Evolutionary conservation across 1,140 invertebrate genomes (phyloP), one percentile per base, ranked within the genome.

Genomic region (Panonychus citri): DNA sequence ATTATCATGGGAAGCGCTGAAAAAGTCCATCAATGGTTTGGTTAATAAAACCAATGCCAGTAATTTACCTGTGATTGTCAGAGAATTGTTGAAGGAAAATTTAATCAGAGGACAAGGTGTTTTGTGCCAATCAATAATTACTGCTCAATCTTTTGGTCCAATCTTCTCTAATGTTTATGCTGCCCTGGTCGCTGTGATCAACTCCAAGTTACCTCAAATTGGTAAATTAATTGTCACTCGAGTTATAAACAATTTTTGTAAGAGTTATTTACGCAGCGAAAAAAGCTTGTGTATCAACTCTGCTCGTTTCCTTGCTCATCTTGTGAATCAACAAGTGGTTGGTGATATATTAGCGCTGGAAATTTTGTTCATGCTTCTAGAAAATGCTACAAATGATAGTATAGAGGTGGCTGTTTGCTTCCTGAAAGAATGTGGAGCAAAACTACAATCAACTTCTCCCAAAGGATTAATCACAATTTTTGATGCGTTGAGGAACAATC

Each of bases 1-100:
- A n/a, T n/a, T n/a, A n/a, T n/a, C n/a, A n/a, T 99, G 94, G 95
- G 94, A 98, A 75, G 88, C 89, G 0, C 69, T 99, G 17, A 98
- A 98, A 66, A 98, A 98, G 67, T 95, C 89, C n/a, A 90, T 99
- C 59, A 90, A 97, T 66, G 94, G 95, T 67, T 79, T 85, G 58
- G 90, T 98, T 50, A 99, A 99, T 70, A 98, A 97, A 76, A 81
- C 98, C 0, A 98, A 97, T 66, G 83, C 85, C 0, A 83, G 85
- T 1, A 99, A 99, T 67, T 89, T 98, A 59, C 80, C 80, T 0
- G 79, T 86, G 27, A 91, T 98, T 58, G 85, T 93, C 0, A 76
- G 83, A 57, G 85, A 96, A 68, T 68, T 99, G 24, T 75, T 98
- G 10, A 81, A 82, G 64, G 90, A 97, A 70, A 99, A 99, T 69